Percentiles rank a stretch among this genome's conserved stretches.
Conservation (phyloP, 1,140 invertebrate species). For the Drosophila fuyamai region DNA sequence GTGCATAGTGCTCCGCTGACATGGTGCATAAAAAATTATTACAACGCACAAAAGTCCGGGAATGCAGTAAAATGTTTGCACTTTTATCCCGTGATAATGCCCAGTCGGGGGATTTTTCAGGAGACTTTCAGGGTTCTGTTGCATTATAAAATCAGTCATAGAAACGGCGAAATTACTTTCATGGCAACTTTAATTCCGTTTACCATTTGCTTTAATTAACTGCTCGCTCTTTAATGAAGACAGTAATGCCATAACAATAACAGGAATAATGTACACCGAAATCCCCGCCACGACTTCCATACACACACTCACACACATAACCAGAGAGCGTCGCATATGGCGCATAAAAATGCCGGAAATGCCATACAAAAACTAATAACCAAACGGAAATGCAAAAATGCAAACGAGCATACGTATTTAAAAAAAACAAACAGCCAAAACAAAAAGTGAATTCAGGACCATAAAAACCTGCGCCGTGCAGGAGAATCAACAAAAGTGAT, state of each 20-base stretch:
- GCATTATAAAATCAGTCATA: not conserved
- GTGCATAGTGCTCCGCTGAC: constrained; percentile 20
- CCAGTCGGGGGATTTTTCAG: not conserved
- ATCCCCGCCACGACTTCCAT: constrained; percentile 19
- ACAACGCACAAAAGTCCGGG: constrained; percentile 15
- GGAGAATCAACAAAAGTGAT: constrained; percentile 4
- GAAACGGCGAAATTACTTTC: not conserved
- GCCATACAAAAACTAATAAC: constrained; percentile 74
- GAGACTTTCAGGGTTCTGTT: too few species aligned
- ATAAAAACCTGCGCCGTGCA: constrained; percentile 15
- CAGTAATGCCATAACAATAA: constrained; percentile 65
- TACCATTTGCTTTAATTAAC: constrained; percentile 68
- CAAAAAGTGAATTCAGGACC: constrained; percentile 9
- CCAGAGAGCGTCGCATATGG: constrained; percentile 33
- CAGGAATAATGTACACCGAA: constrained; percentile 21
- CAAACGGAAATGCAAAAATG: constrained; percentile 74
- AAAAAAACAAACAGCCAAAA: not conserved
- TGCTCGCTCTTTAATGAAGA: constrained; percentile 69
- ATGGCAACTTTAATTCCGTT: constrained; percentile 24
- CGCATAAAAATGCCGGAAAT: constrained; percentile 71
- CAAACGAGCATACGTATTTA: constrained; percentile 31
- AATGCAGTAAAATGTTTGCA: constrained; percentile 32
- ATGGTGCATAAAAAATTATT: constrained; percentile 44
- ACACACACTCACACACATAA: not conserved
- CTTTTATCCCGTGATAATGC: constrained; percentile 13